Evolutionary conservation across 2,888 invertebrate genomes (phyloP), one percentile per base, ranked within the genome.

Genomic region (Eurytoma adleriae): DNA sequence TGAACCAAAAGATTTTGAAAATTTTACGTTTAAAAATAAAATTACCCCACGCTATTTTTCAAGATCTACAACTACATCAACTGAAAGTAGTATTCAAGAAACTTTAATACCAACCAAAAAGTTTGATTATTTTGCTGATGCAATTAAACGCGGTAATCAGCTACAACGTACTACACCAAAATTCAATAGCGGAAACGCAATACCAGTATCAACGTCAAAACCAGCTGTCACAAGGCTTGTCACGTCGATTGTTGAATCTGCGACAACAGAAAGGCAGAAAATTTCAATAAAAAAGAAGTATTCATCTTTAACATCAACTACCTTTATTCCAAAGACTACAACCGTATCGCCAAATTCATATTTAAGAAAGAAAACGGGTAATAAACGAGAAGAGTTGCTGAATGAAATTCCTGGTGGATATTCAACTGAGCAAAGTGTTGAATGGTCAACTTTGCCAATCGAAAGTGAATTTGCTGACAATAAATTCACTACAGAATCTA

Each of bases 161-260:
- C 86, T 87, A 0, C 79, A 86, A 20, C 84, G 86, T 5, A 86
- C 87, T 59, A 88, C 88, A 0, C 70, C 81, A 13, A 86, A 83
- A 27, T 72, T 80, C 24, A 81, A 50, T 62, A 83, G 70, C 54
- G 71, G 66, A n/a, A 67, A 27, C 52, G n/a, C 70, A 10, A n/a
- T 71, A 18, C 56, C 85, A 4, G 79, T 83, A 0, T 84, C 87
- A 10, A 83, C 87, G 0, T 78, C 83, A 3, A 88, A 88, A 81
- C 91, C 92, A 2, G 87, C 88, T 18, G 87, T 91, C 1, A 92
- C 92, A 48, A 89, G 91, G 83, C 87, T 92, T 40, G 90, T 92
- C 13, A 92, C 92, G 3, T 91, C 91, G 3, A 89, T 92, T 20
- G 90, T 90, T 20, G 92, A 92, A 84, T 90, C 91, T 3, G 92